phyloP scores from a whole-genome alignment of 2,113 vertebrate genomes.

The Ictalurus punctatus region DNA sequence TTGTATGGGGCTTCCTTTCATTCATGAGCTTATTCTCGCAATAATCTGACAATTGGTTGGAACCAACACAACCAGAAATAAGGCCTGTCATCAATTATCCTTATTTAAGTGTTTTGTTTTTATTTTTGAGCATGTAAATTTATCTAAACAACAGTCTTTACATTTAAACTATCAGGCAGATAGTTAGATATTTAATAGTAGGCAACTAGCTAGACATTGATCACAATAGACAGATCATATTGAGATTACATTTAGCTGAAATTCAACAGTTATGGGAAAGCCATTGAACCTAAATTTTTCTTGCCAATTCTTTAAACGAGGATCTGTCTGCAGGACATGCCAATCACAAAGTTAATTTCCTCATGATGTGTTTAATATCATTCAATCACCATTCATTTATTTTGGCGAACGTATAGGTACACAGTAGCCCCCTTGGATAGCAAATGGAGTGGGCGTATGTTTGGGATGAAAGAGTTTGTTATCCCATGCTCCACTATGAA shows the following conservation, averaged over 20 bases:
- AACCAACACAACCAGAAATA: neutral
- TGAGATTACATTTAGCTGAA: slow-evolving; percentile 4
- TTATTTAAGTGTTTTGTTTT: neutral
- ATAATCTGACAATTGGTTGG: neutral
- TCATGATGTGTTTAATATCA: slow-evolving; percentile 59
- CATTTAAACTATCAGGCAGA: neutral
- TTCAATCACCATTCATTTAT: slow-evolving; percentile 64
- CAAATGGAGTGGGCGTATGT: slow-evolving; percentile 63
- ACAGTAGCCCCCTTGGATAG: slow-evolving; percentile 61
- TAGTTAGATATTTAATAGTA: neutral
- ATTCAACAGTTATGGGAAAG: slow-evolving; percentile 9
- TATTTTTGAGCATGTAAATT: neutral
- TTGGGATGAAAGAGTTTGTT: slow-evolving; percentile 36
- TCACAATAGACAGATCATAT: neutral
- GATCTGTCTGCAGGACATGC: slow-evolving; percentile 54
- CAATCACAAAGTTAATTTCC: slow-evolving; percentile 68
- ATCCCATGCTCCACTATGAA: slow-evolving; percentile 64
- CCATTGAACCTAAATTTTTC: neutral
- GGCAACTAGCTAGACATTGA: neutral
- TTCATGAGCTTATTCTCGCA: neutral
- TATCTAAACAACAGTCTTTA: neutral
- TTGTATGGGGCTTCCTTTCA: slow-evolving; percentile 21
- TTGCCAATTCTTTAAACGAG: slow-evolving; percentile 7
- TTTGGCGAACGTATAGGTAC: slow-evolving; percentile 61
- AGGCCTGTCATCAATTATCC: neutral